These are phyloP conservation scores for Clarias macrocephalus DNA, from an alignment of 2,113 vertebrate species.

Conservation along the genomic window DNA sequence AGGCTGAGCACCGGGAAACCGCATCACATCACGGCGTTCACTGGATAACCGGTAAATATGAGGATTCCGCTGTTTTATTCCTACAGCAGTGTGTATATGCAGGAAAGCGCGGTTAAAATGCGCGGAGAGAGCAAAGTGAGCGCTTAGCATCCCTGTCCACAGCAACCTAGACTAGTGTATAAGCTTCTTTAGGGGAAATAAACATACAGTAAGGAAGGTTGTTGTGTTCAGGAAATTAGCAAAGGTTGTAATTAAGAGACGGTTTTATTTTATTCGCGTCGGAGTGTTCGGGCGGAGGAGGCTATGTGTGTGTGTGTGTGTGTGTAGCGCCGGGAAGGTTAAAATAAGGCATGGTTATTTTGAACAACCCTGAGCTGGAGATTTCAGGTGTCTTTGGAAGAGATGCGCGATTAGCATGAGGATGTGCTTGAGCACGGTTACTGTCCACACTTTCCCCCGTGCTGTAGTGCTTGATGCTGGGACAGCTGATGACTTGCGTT, in stretches of 20 bases:
- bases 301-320: too few species aligned
- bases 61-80: background rate
- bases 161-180: background rate
- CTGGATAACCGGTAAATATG: constrained; percentile 35
- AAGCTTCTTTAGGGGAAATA: background rate
- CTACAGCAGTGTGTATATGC: background rate
- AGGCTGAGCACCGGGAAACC: constrained; percentile 14
- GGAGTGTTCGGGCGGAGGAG: background rate
- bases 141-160: constrained; percentile 4
- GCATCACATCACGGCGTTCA: constrained; percentile 1
- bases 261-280: background rate
- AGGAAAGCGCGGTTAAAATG: background rate
- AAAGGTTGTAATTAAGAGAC: background rate
- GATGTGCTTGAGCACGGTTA: background rate
- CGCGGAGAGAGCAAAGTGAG: background rate
- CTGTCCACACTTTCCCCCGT: background rate
- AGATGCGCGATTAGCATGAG: background rate
- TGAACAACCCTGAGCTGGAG: background rate
- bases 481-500: constrained; percentile 44
- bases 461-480: background rate
- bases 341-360: background rate
- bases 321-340: background rate
- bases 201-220: background rate
- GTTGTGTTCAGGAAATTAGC: too few species aligned
- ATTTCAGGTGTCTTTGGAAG: background rate